These are phyloP conservation scores for Podiceps cristatus DNA, from an alignment of 2,113 vertebrate species.

Conservation along the genomic window DNA sequence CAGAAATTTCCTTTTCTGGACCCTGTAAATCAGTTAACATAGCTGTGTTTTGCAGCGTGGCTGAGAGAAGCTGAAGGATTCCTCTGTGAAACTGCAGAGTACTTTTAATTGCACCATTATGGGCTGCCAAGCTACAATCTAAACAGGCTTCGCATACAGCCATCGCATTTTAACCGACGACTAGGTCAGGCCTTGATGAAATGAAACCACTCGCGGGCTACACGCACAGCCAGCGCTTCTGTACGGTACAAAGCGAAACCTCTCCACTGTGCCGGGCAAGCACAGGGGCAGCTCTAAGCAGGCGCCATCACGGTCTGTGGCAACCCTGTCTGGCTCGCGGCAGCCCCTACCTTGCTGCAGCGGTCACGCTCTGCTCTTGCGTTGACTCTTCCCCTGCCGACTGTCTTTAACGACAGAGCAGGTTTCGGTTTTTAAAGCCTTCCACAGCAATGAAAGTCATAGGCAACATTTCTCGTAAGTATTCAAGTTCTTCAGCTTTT, in stretches of 20 bases:
- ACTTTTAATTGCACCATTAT: not conserved
- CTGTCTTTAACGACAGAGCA: not conserved
- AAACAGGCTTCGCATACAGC: not conserved
- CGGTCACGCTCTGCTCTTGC: not conserved
- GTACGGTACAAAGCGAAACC: not conserved
- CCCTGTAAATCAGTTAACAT: not conserved
- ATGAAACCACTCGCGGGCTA: fast-evolving
- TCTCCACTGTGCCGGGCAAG: not conserved
- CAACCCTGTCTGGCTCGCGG: fast-evolving
- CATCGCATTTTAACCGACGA: fast-evolving
- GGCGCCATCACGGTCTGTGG: not conserved
- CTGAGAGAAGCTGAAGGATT: not conserved
- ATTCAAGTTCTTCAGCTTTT: not conserved
- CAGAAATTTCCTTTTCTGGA: not conserved
- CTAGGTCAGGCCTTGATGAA: not conserved
- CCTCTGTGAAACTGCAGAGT: fast-evolving
- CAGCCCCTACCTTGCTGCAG: not conserved
- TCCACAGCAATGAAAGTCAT: not conserved
- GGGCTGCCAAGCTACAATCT: not conserved
- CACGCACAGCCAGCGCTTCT: too few species aligned
- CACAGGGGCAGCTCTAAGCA: not conserved
- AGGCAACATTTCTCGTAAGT: not conserved
- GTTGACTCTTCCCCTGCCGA: not conserved
- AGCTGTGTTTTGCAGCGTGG: not conserved
- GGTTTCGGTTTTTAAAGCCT: not conserved